Base-by-base conservation (phyloP, 2,797 vertebrate genomes). In the Pangasius larnaudii region DNA sequence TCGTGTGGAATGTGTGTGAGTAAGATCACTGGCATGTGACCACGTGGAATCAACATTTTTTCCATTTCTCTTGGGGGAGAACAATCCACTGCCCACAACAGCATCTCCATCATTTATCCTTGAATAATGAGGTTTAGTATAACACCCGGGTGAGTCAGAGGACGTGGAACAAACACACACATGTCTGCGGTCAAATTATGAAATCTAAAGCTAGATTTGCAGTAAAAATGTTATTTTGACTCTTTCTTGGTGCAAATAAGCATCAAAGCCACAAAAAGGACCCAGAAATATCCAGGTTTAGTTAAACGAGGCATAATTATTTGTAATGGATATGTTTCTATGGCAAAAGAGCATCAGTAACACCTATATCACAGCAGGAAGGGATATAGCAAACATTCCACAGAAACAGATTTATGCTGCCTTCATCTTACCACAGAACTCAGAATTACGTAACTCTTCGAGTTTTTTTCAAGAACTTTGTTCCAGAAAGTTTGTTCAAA, bases 1-100 rank as follows among this genome's bases (percentile, higher is more conserved):
- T 46, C 75, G 84, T 5, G 0, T 74, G 88, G 90, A 91, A 91
- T 91, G 88, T 56, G 27, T 86, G 86, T 71, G 87, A 90, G 58
- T 88, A 63, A 81, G 65, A n/a, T 58, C 79, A 88, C 77, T 53
- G 87, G 88, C 88, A 89, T 88, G 84, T 67, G 61, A 78, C 86
- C 51, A 77, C 22, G n/a, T n/a, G 33, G 59, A 85, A 77, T 39
- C 24, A 49, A 53, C 2, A 39, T 85, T 75, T 33, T 85, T 84
- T 80, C n/a, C 85, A 36, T 85, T 89, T 89, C 59, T 89, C 85
- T 85, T 67, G 81, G 30, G 58, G 49, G 78, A 18, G 46, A 89
- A 90, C 30, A 87, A 75, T 86, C 8, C 63, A 42, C 72, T 58
- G 69, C 85, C 49, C 49, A 81, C 42, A 53, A 49, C 2, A 33